Evolutionary conservation across 2,888 invertebrate species (phyloP).

Genomic region (Nyleta sp.): DNA sequence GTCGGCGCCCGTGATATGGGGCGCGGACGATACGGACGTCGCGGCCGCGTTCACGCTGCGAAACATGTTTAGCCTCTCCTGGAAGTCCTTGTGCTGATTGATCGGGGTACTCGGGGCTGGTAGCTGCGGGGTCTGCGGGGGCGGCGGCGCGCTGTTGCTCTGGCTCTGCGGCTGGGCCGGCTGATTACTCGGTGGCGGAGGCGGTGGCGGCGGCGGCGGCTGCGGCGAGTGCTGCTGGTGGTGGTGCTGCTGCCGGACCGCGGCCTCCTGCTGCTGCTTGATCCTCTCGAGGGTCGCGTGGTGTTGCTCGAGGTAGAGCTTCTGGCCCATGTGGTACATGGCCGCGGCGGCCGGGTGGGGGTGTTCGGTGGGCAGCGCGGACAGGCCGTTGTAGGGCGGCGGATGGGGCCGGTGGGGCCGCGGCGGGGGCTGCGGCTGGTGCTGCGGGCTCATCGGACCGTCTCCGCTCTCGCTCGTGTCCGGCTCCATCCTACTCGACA

Average conservation of each 20-base stretch:
- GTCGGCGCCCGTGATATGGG: conserved; percentile 89
- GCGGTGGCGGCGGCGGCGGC: conserved; percentile 65
- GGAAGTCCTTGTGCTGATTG: conserved; percentile 84
- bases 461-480: conserved; percentile 84
- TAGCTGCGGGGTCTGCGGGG: conserved; percentile 76
- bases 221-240: conserved; percentile 81
- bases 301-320: conserved; percentile 85
- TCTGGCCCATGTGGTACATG: conserved; percentile 81
- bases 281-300: conserved; percentile 83
- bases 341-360: conserved; percentile 82
- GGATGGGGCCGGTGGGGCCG: conserved; percentile 82
- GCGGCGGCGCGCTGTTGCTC: conserved; percentile 68
- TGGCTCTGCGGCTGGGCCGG: conserved; percentile 76
- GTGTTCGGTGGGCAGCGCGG: conserved; percentile 85
- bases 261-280: conserved; percentile 83
- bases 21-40: conserved; percentile 84
- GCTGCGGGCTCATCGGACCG: conserved; percentile 81
- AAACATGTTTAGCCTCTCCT: conserved; percentile 90
- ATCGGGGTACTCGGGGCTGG: conserved; percentile 84
- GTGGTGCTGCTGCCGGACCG: conserved; percentile 83
- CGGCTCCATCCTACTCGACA: conserved; percentile 92
- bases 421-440: conserved; percentile 83
- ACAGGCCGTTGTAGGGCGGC: conserved; percentile 84
- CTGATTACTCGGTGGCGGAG: conserved; percentile 73
- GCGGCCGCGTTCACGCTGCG: conserved; percentile 85